Conservation (phyloP, 2,113 vertebrate genomes). For the Otocyon megalotis region DNA sequence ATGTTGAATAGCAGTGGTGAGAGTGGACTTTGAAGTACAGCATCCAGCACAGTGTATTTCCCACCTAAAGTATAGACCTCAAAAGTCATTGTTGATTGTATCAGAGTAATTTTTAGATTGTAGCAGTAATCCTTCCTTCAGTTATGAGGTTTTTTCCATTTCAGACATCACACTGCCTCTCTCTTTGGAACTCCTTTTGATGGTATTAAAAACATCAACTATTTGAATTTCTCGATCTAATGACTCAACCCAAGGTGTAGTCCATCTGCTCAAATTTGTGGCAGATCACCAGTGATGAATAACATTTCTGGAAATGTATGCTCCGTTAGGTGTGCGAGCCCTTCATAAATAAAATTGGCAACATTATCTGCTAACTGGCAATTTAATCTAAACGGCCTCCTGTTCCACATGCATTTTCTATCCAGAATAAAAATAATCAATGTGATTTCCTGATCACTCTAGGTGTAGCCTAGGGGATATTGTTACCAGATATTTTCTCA, state of each 20-base stretch:
- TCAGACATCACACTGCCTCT: neutral
- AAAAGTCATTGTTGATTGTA: neutral
- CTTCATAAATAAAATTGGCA: neutral
- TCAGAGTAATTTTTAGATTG: neutral
- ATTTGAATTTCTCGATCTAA: neutral
- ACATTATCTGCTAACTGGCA: neutral
- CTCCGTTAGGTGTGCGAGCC: neutral
- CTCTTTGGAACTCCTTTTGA: neutral
- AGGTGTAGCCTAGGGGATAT: neutral
- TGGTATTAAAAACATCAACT: neutral
- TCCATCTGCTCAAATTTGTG: neutral
- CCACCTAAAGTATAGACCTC: accelerated
- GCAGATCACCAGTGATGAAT: neutral
- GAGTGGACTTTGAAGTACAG: too few species aligned
- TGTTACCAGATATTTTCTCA: neutral
- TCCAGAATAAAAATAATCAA: conserved; percentile 38
- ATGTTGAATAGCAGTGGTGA: too few species aligned
- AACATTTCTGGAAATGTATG: neutral
- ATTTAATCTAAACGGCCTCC: neutral
- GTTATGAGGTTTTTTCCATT: neutral
- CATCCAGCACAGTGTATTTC: neutral
- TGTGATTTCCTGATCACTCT: neutral
- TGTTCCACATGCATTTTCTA: neutral
- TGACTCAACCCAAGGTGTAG: neutral
- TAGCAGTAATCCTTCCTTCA: neutral